phyloP scores from a whole-genome alignment of 2,113 vertebrate genomes.

The Gambusia holbrooki region DNA sequence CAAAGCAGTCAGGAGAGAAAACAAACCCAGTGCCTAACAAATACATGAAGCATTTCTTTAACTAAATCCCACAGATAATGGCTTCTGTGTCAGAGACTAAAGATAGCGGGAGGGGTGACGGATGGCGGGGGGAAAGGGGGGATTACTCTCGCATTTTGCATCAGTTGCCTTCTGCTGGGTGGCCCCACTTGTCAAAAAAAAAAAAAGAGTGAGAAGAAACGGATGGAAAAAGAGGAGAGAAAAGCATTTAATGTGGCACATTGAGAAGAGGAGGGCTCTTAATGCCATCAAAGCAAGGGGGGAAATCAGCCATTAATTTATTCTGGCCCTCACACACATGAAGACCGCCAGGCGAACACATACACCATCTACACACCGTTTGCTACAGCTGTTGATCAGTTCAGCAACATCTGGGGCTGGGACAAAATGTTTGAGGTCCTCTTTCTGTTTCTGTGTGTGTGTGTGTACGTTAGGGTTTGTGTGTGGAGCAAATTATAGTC shows the following conservation, averaged over 20 bases:
- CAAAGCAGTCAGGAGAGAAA: slow-evolving; percentile 65
- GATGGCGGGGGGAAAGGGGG: slow-evolving; percentile 86
- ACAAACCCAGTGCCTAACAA: slow-evolving; percentile 88
- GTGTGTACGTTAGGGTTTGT: slow-evolving; percentile 46
- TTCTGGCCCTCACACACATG: slow-evolving; percentile 80
- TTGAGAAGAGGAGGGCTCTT: slow-evolving; percentile 96
- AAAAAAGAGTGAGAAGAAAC: slow-evolving; percentile 68
- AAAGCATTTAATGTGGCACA: slow-evolving; percentile 88
- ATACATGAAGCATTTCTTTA: slow-evolving; percentile 95
- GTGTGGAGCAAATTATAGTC: slow-evolving; percentile 65
- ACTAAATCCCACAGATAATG: slow-evolving; percentile 99
- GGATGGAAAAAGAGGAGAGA: slow-evolving; percentile 69
- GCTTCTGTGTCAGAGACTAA: slow-evolving; percentile 98
- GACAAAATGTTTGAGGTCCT: slow-evolving; percentile 51
- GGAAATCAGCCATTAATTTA: slow-evolving; percentile 99
- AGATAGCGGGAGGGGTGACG: slow-evolving; percentile 90
- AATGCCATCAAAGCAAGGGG: slow-evolving; percentile 98
- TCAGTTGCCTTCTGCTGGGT: slow-evolving; percentile 99
- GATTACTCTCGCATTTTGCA: slow-evolving; percentile 99
- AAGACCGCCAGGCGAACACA: slow-evolving; percentile 11
- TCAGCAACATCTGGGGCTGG: slow-evolving; percentile 86
- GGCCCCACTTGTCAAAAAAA: slow-evolving; percentile 95
- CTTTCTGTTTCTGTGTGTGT: neutral
- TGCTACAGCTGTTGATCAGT: slow-evolving; percentile 88
- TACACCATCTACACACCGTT: slow-evolving; percentile 44